These are phyloP conservation scores for Scomberomorus guttatus DNA, from an alignment of 2,797 vertebrate species.

Conservation along the genomic window DNA sequence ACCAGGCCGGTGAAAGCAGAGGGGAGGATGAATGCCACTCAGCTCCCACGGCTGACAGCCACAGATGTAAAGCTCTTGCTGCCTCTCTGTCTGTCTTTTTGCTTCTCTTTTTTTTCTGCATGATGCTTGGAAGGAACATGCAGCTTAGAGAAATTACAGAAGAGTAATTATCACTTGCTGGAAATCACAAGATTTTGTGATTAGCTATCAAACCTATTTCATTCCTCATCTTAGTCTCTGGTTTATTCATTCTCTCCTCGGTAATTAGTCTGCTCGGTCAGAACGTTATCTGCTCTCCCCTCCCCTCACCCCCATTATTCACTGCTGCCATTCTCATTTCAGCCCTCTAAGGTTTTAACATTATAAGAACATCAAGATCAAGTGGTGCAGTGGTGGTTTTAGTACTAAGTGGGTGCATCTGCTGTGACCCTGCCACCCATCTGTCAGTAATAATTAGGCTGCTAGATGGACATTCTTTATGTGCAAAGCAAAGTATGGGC, in stretches of 20 bases:
- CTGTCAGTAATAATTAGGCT: conserved; percentile 64
- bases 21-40: conserved; percentile 63
- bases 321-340: conserved; percentile 41
- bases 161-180: conserved; percentile 55
- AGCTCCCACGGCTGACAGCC: conserved; percentile 52
- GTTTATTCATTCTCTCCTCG: conserved; percentile 48
- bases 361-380: conserved; percentile 57
- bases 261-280: conserved; percentile 62
- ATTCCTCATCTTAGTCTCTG: conserved; percentile 48
- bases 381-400: conserved; percentile 57
- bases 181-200: conserved; percentile 61
- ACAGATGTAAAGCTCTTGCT: conserved; percentile 48
- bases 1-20: conserved; percentile 41
- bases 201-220: conserved; percentile 61
- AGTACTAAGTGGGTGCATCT: conserved; percentile 64
- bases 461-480: conserved; percentile 40
- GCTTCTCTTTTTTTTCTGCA: not conserved
- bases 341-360: conserved; percentile 53
- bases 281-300: conserved; percentile 53
- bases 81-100: not conserved
- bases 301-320: conserved; percentile 49
- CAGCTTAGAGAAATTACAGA: conserved; percentile 34
- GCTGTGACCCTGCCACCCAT: conserved; percentile 54
- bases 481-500: conserved; percentile 29
- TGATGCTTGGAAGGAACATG: conserved; percentile 21